Evolutionary conservation across 2,888 invertebrate species (phyloP).

Genomic region (Agapostemon virescens): DNA sequence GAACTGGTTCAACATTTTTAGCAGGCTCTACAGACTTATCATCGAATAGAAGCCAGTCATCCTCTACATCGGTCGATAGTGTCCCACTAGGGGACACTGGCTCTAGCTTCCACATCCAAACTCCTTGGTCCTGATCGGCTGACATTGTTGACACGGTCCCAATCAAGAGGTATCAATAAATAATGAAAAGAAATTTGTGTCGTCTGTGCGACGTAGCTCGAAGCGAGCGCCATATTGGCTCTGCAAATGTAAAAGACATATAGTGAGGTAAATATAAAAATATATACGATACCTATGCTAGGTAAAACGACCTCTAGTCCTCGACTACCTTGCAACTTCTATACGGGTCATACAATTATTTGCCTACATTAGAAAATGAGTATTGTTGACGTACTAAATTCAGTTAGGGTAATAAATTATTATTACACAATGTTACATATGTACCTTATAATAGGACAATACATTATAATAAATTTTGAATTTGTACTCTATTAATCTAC

Average conservation of each 20-base stretch:
- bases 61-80: slow-evolving; percentile 76
- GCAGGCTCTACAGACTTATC: slow-evolving; percentile 69
- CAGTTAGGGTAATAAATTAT: too few species aligned
- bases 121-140: slow-evolving; percentile 68
- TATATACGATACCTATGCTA: not conserved
- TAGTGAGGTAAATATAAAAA: slow-evolving; percentile 18
- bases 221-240: slow-evolving; percentile 91
- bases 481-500: too few species aligned
- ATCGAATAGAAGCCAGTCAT: slow-evolving; percentile 76
- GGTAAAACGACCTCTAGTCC: not conserved
- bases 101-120: slow-evolving; percentile 82
- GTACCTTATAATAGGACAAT: too few species aligned
- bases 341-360: not conserved
- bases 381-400: too few species aligned
- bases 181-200: slow-evolving; percentile 81
- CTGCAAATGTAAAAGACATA: slow-evolving; percentile 82
- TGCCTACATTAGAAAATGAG: too few species aligned
- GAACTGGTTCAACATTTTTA: slow-evolving; percentile 66
- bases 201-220: slow-evolving; percentile 85
- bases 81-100: slow-evolving; percentile 81
- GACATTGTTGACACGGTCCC: slow-evolving; percentile 71
- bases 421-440: too few species aligned
- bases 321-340: not conserved
- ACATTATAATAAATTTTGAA: too few species aligned
- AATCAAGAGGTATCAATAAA: slow-evolving; percentile 70